Evolutionary conservation across 2,888 invertebrate genomes (phyloP).

Genomic region (Erebia ligea): DNA sequence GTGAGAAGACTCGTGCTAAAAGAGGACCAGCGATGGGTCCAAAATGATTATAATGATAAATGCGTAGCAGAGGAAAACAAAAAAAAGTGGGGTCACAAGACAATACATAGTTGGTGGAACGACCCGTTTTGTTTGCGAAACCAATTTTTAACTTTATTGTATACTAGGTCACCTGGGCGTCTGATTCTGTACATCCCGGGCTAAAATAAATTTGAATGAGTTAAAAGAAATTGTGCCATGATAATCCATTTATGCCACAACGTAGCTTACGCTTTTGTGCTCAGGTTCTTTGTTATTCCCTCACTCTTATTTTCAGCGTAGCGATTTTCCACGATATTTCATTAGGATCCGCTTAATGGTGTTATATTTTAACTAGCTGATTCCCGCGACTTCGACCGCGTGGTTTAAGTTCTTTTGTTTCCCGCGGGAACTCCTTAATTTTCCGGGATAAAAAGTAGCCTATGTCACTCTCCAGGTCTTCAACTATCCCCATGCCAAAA

Average conservation of each 20-base stretch:
- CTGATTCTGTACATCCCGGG: constrained; percentile 22
- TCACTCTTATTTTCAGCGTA: constrained; percentile 12
- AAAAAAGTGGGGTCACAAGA: constrained; percentile 21
- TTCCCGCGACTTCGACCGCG: too few relatives aligned
- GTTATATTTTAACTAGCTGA: neutral
- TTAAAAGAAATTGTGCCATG: constrained; percentile 23
- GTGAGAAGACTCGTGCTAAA: too few relatives aligned
- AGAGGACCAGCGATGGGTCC: too few relatives aligned
- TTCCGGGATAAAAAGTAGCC: too few relatives aligned
- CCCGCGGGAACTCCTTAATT: too few relatives aligned
- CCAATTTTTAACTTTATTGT: constrained; percentile 33
- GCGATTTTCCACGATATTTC: constrained; percentile 13
- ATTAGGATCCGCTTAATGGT: neutral
- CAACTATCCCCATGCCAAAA: too few relatives aligned
- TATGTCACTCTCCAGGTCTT: too few relatives aligned
- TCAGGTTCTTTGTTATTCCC: constrained; percentile 20
- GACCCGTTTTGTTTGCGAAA: constrained; percentile 32
- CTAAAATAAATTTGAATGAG: constrained; percentile 28
- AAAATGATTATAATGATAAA: neutral
- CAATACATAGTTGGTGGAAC: constrained; percentile 26
- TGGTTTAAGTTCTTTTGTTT: too few relatives aligned
- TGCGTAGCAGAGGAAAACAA: neutral
- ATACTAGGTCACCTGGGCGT: constrained; percentile 30
- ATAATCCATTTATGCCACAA: constrained; percentile 21
- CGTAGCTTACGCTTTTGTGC: constrained; percentile 12